Evolutionary conservation across 2,797 vertebrate genomes (phyloP).

Genomic region (Erithacus rubecula): DNA sequence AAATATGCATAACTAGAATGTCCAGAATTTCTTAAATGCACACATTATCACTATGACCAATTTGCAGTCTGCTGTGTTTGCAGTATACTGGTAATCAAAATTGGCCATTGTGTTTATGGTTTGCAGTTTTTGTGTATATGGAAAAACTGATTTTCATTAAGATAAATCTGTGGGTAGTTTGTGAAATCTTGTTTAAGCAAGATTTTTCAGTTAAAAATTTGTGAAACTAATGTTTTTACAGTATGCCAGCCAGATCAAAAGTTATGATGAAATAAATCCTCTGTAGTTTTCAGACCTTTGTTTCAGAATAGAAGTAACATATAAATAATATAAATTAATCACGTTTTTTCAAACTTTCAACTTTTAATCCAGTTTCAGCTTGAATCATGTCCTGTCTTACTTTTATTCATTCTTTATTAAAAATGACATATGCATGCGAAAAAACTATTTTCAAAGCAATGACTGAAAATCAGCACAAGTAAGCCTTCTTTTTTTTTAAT

Average conservation of each 20-base stretch:
- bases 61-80: neutral
- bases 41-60: neutral
- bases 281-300: neutral
- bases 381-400: neutral
- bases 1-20: neutral
- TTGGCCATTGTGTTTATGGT: neutral
- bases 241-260: neutral
- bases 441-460: neutral
- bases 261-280: neutral
- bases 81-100: neutral
- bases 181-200: neutral
- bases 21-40: neutral
- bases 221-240: neutral
- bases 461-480: neutral
- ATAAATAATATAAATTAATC: neutral
- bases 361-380: neutral
- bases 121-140: neutral
- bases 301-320: neutral
- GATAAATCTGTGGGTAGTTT: neutral
- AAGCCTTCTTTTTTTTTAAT: neutral
- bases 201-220: neutral
- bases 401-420: neutral
- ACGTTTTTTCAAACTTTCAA: neutral
- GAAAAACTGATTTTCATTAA: neutral
- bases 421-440: neutral